Conservation (phyloP, 2,113 vertebrate genomes). For the Erythrocercus mccallii region DNA sequence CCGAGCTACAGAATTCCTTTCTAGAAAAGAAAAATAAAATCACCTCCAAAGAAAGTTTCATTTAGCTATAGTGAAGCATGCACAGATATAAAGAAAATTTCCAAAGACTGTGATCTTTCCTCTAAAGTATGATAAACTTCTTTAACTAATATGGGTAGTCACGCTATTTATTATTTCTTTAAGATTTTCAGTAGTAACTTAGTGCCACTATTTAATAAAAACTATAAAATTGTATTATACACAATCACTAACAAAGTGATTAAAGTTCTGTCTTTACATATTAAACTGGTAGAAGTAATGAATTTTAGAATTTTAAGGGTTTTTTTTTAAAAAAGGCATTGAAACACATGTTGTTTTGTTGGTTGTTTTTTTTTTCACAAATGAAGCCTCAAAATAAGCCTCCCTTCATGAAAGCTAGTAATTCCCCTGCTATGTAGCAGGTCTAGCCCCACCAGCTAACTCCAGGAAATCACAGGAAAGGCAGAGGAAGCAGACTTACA, state of each 20-base stretch:
- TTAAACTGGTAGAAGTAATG: neutral
- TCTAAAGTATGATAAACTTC: neutral
- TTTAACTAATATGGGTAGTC: neutral
- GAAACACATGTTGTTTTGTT: neutral
- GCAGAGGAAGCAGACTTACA: neutral
- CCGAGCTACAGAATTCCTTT: neutral
- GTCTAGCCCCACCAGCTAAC: neutral
- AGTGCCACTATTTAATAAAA: neutral
- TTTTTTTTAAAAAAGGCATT: neutral
- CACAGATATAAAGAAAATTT: neutral
- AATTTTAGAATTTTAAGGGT: neutral
- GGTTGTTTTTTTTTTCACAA: neutral
- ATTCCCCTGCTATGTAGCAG: neutral
- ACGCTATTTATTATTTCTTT: neutral
- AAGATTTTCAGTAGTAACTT: neutral
- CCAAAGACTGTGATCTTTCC: neutral
- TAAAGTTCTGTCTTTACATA: neutral
- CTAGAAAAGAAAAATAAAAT: neutral
- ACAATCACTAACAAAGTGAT: neutral
- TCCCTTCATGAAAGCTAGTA: neutral
- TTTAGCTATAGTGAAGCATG: neutral
- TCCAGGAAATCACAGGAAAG: neutral
- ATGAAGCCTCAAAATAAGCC: neutral
- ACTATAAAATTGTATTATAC: neutral
- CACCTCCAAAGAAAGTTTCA: neutral